Evolutionary conservation across 2,113 vertebrate genomes (phyloP).

Genomic region (Apodemus speciosus): DNA sequence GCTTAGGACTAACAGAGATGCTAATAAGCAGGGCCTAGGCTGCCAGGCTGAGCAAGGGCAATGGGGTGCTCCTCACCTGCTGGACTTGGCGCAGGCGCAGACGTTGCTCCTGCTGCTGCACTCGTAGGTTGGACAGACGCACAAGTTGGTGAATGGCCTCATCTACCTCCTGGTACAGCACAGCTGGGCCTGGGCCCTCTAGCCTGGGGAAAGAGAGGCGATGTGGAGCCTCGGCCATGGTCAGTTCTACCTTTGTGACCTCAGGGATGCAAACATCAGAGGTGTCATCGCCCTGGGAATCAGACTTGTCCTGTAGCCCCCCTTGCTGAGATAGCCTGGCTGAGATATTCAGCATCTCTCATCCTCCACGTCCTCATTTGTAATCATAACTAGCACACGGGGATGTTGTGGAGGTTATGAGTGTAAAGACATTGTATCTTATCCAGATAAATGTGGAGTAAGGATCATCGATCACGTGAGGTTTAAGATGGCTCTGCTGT

Average conservation of each 20-base stretch:
- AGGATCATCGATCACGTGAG: not conserved
- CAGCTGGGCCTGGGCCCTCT: conserved; percentile 70
- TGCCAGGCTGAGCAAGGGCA: not conserved
- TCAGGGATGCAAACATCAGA: not conserved
- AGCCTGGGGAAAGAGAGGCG: not conserved
- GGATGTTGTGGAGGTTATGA: not conserved
- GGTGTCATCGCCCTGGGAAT: not conserved
- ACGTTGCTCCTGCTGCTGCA: conserved; percentile 87
- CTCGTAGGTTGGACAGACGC: conserved; percentile 89
- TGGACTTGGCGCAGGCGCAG: conserved; percentile 83
- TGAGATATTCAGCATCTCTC: conserved; percentile 16
- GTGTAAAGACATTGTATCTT: not conserved
- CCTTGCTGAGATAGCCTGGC: not conserved
- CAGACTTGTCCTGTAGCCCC: conserved; percentile 32
- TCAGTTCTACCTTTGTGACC: not conserved
- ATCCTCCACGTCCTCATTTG: not conserved
- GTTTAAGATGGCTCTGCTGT: too few species aligned
- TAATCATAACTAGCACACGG: not conserved
- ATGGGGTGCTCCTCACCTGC: conserved; percentile 80
- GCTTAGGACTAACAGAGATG: not conserved
- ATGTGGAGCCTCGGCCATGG: not conserved
- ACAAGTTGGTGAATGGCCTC: conserved; percentile 93
- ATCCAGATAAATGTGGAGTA: not conserved
- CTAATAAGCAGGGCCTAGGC: not conserved
- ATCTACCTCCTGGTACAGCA: conserved; percentile 85